Conservation (phyloP, 2,797 vertebrate genomes). For the Staurois parvus region DNA sequence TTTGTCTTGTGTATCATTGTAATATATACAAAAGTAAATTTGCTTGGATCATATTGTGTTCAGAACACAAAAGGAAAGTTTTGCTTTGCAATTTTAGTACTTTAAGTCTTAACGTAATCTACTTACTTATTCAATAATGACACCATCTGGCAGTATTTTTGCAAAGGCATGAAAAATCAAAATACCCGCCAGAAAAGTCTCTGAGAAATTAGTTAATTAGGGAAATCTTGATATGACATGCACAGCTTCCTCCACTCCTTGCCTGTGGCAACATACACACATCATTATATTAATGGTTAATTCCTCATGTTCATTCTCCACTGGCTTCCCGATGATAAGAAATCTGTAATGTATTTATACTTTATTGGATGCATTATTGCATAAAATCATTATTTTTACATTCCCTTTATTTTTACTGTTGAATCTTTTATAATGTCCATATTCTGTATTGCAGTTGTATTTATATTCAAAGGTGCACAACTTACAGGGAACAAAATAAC, state of each 20-base stretch:
- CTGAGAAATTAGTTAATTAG: conserved; percentile 58
- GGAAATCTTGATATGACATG: conserved; percentile 52
- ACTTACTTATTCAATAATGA: background rate
- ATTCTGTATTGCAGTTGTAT: background rate
- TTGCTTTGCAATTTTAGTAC: background rate
- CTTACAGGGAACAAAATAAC: background rate
- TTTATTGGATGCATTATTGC: conserved; percentile 34
- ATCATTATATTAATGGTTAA: conserved; percentile 59
- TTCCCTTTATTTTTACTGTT: conserved; percentile 10
- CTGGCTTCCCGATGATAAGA: conserved; percentile 28
- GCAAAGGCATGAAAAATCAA: conserved; percentile 37
- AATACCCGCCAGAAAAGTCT: conserved; percentile 42
- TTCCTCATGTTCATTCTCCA: conserved; percentile 41
- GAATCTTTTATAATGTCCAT: conserved; percentile 1
- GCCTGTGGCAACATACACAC: conserved; percentile 43
- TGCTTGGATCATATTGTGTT: background rate
- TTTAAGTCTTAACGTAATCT: background rate
- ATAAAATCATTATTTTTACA: conserved; percentile 46
- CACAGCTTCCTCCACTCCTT: conserved; percentile 26
- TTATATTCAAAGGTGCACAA: background rate
- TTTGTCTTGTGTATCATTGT: background rate
- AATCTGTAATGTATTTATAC: conserved; percentile 42
- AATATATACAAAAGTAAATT: background rate
- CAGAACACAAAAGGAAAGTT: background rate
- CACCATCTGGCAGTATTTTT: conserved; percentile 47